Percentiles rank a stretch among this genome's conserved stretches.
Evolutionary conservation across 2,888 invertebrate species (phyloP).

Genomic region (Sinohyriopsis cumingii): DNA sequence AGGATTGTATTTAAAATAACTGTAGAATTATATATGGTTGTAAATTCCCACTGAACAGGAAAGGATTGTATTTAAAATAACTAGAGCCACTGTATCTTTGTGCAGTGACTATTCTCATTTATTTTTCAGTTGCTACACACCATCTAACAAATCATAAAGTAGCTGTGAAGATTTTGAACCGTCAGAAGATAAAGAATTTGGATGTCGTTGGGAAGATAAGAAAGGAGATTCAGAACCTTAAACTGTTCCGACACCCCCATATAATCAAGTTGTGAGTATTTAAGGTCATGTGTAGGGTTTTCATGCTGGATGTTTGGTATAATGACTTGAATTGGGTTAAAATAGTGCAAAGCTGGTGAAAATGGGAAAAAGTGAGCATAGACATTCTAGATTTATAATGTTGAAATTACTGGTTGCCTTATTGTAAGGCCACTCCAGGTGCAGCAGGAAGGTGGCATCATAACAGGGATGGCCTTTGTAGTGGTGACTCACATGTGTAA

Average conservation of each 20-base stretch:
- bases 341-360: background rate
- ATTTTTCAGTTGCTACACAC: conserved; percentile 88
- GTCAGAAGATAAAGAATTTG: conserved; percentile 98
- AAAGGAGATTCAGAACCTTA: conserved; percentile 98
- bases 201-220: conserved; percentile 99
- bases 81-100: too few relatives aligned
- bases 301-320: background rate
- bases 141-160: conserved; percentile 98
- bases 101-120: conserved; percentile 6
- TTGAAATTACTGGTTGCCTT: too few relatives aligned
- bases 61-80: too few relatives aligned
- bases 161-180: conserved; percentile 97
- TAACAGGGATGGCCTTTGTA: too few relatives aligned
- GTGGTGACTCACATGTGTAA: too few relatives aligned
- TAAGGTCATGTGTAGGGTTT: background rate
- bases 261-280: conserved; percentile 93
- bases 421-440: too few relatives aligned
- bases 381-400: too few relatives aligned
- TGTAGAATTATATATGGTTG: too few relatives aligned
- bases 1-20: too few relatives aligned
- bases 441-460: too few relatives aligned
- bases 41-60: too few relatives aligned
- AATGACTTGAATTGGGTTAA: background rate
- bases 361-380: too few relatives aligned
- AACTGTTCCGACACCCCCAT: conserved; percentile 99